Conservation (phyloP, 2,113 vertebrate species). For the Malurus cyaneus region DNA sequence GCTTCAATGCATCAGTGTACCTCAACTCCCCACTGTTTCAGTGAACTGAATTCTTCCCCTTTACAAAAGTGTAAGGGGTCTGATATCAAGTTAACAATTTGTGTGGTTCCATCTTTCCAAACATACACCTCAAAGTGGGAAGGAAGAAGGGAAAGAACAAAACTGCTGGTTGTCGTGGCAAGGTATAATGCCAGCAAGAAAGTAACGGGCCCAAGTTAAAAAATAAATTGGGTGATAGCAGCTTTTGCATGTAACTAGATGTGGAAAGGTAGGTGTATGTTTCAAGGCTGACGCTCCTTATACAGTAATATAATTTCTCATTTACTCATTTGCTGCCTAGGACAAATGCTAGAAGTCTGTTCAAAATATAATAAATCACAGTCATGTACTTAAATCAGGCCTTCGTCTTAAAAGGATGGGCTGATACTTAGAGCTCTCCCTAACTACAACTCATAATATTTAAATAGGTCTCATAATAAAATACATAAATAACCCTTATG, state of each 20-base stretch:
- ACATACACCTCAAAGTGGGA: neutral
- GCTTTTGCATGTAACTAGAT: neutral
- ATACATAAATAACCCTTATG: rapidly evolving
- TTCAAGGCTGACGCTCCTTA: neutral
- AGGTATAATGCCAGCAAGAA: neutral
- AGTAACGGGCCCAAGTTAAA: neutral
- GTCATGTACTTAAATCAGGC: neutral
- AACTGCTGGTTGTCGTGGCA: neutral
- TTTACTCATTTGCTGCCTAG: neutral
- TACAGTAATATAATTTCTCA: neutral
- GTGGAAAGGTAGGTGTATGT: neutral
- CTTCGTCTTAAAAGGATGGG: neutral
- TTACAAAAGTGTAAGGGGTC: neutral
- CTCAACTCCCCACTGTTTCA: neutral
- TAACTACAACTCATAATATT: neutral
- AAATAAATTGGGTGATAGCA: neutral
- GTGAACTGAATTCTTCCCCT: neutral
- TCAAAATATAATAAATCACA: neutral
- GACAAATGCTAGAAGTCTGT: neutral
- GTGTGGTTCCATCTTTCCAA: neutral
- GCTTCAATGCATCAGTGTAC: neutral
- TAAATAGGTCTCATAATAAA: neutral
- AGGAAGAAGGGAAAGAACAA: neutral
- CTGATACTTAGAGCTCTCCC: neutral
- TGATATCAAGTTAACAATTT: neutral